Conservation (phyloP, 2,888 invertebrate species). For the Digitonthophagus gazella region DNA sequence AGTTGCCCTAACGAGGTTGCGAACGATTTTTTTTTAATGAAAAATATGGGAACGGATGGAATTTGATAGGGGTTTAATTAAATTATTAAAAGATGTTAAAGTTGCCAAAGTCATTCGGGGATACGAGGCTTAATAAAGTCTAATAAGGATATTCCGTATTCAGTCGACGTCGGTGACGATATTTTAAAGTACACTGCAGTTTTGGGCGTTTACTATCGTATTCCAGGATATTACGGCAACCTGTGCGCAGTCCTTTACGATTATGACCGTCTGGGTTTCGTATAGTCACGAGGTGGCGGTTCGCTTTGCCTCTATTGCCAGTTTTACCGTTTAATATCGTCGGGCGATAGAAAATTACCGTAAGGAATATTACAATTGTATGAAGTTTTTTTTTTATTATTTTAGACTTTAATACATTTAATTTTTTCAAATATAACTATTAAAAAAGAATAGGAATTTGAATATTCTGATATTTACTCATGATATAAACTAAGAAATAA, state of each 20-base stretch:
- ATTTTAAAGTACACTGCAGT: constrained; percentile 3
- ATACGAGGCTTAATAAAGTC: neutral
- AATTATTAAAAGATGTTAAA: neutral
- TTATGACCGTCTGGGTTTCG: constrained; percentile 15
- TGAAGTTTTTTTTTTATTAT: too few relatives aligned
- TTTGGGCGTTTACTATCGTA: neutral
- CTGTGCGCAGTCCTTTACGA: constrained; percentile 17
- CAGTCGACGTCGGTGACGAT: constrained; percentile 1
- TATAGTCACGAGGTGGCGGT: neutral
- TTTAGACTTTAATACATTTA: too few relatives aligned
- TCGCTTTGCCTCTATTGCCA: neutral
- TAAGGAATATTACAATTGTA: too few relatives aligned
- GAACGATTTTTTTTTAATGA: neutral
- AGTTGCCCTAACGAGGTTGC: neutral
- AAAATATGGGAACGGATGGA: neutral
- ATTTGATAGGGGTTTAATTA: neutral
- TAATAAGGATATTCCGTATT: constrained; percentile 7
- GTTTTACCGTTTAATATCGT: constrained; percentile 16
- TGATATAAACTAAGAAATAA: too few relatives aligned
- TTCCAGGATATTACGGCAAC: constrained; percentile 16
- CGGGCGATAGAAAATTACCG: neutral
- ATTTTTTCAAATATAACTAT: too few relatives aligned
- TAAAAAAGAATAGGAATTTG: too few relatives aligned
- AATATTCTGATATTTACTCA: too few relatives aligned
- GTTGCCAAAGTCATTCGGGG: neutral